Evolutionary conservation across 2,113 vertebrate species (phyloP), one percentile per base, ranked within the genome.

Genomic region (Elaphurus davidianus): DNA sequence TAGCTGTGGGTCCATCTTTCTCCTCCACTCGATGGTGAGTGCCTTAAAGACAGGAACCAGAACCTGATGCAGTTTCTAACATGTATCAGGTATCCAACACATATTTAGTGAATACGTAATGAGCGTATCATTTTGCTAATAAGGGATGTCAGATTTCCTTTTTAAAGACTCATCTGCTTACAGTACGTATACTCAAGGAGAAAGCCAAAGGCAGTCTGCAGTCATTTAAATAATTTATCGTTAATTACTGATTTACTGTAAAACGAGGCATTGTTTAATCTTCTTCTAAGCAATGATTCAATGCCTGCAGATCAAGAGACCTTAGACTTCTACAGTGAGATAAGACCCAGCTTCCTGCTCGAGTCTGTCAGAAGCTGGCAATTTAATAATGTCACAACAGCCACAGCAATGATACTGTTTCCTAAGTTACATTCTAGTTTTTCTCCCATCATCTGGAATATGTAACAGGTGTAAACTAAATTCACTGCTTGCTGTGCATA

Each of bases 191-290:
- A 94, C 6, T 5, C 67, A 86, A 93, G 43, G 82, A 82, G 64
- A 93, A 94, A 59, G n/a, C 55, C 57, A 96, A 25, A 96, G 67
- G 57, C 43, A 97, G 57, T 94, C 50, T 93, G 50, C 28, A 96
- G 43, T 74, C 36, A 97, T 93, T 81, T 94, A 96, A 96, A 93
- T 96, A 93, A 97, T 85, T 87, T 91, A 82, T 71, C 43, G 59
- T 82, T 94, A 87, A 87, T 94, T 97, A 93, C 74, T 81, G 52
- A 87, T 71, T 95, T 96, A 27, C 74, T 96, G 14, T 82, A 96
- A 96, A 96, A 91, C 13, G 15, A 71, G n/a, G 55, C 25, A 40
- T 57, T 93, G 71, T 89, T 96, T 97, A 55, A 92, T 95, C 47
- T 78, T 87, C 62, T 87, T 95, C 17, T 52, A 92, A 83, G 83